Base-by-base conservation (phyloP, 2,113 vertebrate species). In the Excalfactoria chinensis region DNA sequence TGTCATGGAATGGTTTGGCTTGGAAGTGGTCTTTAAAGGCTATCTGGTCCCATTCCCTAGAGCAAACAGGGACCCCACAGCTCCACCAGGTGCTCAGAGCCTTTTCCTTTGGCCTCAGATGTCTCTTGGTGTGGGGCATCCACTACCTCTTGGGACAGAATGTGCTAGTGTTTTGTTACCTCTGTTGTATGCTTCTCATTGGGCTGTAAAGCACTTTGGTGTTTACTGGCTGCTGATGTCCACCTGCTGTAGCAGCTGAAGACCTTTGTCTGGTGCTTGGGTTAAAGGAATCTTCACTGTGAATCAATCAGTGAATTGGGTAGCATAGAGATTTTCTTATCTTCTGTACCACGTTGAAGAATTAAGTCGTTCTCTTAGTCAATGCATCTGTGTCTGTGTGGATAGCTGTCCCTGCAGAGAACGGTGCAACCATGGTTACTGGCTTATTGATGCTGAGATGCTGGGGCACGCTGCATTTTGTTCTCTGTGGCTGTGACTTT, bases 121-220 rank as follows among this genome's bases (percentile, higher is more conserved):
- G 23, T 49, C 48, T 49, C 23, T 12, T 25, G 48, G 48, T 23
- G 13, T 49, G 48, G 12, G 23, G 48, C 23, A 49, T 25, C 48
- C 23, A 25, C 48, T 25, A 8, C 7, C 23, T 49, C 48, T 13
- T 23, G 25, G 23, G 23, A 25, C 48, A 49, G 25, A 13, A 25
- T 14, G 12, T 49, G 48, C 48, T 21, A 48, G 48, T 23, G 13
- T 23, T 49, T 49, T 25, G 11, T 23, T 49, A 49, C 23, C 23
- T 25, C 25, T 25, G 13, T 22, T 49, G 48, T 5, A 49, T 23
- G 48, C 13, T 49, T 25, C 9, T 44, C 63, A 0, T 58, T 19
- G 9, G 68, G 28, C 58, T 59, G 53, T 20, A 48, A 34, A 13
- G 0, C 11, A 0, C 32, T 13, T 6, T 2, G 37, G 16, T 22